Conservation (phyloP, 2,888 invertebrate genomes). For the Diplazon laetatorius region DNA sequence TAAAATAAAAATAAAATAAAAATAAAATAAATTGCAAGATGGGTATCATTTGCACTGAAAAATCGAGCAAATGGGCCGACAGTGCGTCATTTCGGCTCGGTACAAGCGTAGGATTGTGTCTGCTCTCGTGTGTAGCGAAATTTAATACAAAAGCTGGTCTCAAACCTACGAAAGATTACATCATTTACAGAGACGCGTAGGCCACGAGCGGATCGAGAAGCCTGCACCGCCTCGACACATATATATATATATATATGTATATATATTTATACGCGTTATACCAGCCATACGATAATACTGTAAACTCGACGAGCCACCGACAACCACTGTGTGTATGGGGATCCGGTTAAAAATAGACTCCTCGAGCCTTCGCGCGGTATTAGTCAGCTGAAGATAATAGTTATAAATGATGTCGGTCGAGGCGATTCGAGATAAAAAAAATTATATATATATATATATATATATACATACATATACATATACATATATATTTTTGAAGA, state of each 20-base stretch:
- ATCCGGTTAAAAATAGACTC: constrained; percentile 53
- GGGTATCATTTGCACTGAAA: background rate
- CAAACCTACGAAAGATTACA: constrained; percentile 48
- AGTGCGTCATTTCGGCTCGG: constrained; percentile 2
- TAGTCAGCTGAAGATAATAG: constrained; percentile 63
- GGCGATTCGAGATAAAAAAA: constrained; percentile 54
- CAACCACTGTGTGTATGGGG: constrained; percentile 31
- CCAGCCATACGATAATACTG: constrained; percentile 35
- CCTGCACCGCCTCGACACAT: constrained; percentile 6
- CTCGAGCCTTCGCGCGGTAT: constrained; percentile 42
- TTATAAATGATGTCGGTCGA: constrained; percentile 63
- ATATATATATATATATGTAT: no score
- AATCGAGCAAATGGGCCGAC: background rate
- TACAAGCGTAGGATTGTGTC: constrained; percentile 1
- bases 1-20: no score
- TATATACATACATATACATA: no score
- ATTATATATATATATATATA: no score
- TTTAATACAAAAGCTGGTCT: constrained; percentile 28
- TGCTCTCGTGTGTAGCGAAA: constrained; percentile 1
- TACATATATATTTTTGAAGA: no score
- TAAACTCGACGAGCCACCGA: constrained; percentile 52
- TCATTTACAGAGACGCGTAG: constrained; percentile 38
- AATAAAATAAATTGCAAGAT: background rate
- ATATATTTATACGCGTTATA: no score
- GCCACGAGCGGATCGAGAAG: constrained; percentile 17